These are phyloP conservation scores for Cinclus mexicanus DNA, from an alignment of 2,113 vertebrate genomes.

Conservation along the genomic window DNA sequence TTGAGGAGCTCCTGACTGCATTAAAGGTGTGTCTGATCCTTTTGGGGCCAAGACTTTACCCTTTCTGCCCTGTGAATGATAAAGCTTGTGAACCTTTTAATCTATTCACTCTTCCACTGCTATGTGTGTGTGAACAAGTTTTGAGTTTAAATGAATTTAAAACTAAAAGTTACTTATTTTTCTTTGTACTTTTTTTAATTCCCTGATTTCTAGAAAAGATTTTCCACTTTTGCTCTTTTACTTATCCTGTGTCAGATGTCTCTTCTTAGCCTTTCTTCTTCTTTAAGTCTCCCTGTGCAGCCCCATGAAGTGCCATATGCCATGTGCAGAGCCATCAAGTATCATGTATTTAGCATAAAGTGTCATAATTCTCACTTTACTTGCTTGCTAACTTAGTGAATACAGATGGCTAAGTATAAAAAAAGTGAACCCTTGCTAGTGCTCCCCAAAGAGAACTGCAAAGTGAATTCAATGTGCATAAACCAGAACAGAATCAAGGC, in stretches of 20 bases:
- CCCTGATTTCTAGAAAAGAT: neutral
- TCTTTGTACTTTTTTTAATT: neutral
- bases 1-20: neutral
- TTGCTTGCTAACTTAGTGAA: slow-evolving; percentile 21
- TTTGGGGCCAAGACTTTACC: neutral
- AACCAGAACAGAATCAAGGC: neutral
- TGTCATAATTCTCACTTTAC: slow-evolving; percentile 46
- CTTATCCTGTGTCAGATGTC: neutral
- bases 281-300: neutral
- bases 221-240: neutral
- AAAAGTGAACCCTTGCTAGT: slow-evolving; percentile 28
- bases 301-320: neutral
- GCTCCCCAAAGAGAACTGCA: slow-evolving; percentile 4
- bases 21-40: neutral
- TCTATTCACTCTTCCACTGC: neutral
- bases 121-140: neutral
- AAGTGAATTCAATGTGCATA: neutral
- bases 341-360: slow-evolving; percentile 37
- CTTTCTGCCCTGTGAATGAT: neutral
- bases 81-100: neutral
- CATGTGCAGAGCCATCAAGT: slow-evolving; percentile 32
- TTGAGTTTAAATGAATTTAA: neutral
- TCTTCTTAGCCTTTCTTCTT: neutral
- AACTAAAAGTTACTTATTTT: neutral
- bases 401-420: slow-evolving; percentile 46